A percentile compares a stretch with the other conserved stretches of the same genome.
Conservation (phyloP, 2,888 invertebrate species). For the Pasiphila rectangulata region DNA sequence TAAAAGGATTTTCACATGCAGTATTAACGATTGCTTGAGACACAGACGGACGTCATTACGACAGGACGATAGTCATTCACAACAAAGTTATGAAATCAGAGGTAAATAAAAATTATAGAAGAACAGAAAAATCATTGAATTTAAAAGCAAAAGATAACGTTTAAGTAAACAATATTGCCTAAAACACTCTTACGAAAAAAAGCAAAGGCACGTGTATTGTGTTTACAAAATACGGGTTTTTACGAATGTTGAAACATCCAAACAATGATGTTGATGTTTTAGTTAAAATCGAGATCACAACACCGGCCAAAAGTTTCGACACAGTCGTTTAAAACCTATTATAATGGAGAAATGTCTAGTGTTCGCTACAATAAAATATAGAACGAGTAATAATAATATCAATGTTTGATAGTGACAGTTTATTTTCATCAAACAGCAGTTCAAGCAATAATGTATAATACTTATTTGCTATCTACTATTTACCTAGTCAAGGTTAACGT, state of each 20-base stretch:
- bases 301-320: background rate
- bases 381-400: no score
- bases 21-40: background rate
- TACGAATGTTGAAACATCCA: conserved; percentile 16
- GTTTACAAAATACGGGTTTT: conserved; percentile 3
- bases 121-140: no score
- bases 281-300: background rate
- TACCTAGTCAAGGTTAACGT: no score
- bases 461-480: no score
- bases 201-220: conserved; percentile 1
- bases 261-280: conserved; percentile 14
- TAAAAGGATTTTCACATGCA: background rate
- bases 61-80: background rate
- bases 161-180: no score
- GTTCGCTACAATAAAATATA: background rate
- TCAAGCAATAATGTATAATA: no score
- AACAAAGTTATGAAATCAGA: no score
- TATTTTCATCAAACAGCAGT: no score
- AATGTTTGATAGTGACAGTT: no score
- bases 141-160: background rate
- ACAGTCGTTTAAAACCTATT: no score
- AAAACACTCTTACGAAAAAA: conserved; percentile 3
- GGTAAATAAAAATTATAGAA: no score
- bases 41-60: background rate
- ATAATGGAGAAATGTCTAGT: background rate